phyloP scores from a whole-genome alignment of 1,140 invertebrate genomes.

The Listronotus bonariensis region DNA sequence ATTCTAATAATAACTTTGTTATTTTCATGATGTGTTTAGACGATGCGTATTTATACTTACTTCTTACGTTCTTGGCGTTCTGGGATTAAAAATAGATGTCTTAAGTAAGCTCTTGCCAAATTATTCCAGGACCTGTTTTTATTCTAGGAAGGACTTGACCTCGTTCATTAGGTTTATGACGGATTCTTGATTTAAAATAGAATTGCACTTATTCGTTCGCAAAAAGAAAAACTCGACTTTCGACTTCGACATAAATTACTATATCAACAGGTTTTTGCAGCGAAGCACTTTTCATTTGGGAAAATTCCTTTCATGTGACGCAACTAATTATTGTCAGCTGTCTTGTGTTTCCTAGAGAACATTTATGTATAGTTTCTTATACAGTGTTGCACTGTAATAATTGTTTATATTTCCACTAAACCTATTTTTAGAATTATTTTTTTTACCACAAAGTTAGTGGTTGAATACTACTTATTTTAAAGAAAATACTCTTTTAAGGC shows the following conservation, averaged over 20 bases:
- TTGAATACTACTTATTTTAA: too few species aligned
- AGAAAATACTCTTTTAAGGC: too few species aligned
- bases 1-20: conserved; percentile 34
- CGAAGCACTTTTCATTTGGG: conserved; percentile 8
- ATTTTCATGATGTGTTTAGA: conserved; percentile 28
- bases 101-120: conserved; percentile 35
- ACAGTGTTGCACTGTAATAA: too few species aligned
- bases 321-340: not conserved
- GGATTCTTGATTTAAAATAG: conserved; percentile 8
- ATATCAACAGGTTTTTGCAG: conserved; percentile 8
- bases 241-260: not conserved
- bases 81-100: conserved; percentile 27
- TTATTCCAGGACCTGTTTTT: conserved; percentile 35
- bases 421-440: too few species aligned
- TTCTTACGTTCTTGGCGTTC: conserved; percentile 35
- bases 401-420: too few species aligned
- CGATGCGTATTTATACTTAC: conserved; percentile 31
- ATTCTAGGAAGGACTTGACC: conserved; percentile 38
- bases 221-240: conserved; percentile 3
- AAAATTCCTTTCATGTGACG: conserved; percentile 6
- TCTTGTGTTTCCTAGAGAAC: too few species aligned
- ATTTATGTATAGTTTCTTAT: too few species aligned
- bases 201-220: not conserved
- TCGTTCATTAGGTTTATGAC: conserved; percentile 15
- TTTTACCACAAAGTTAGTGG: too few species aligned